Base-by-base conservation (phyloP, 2,113 vertebrate species). In the Orycteropus afer region DNA sequence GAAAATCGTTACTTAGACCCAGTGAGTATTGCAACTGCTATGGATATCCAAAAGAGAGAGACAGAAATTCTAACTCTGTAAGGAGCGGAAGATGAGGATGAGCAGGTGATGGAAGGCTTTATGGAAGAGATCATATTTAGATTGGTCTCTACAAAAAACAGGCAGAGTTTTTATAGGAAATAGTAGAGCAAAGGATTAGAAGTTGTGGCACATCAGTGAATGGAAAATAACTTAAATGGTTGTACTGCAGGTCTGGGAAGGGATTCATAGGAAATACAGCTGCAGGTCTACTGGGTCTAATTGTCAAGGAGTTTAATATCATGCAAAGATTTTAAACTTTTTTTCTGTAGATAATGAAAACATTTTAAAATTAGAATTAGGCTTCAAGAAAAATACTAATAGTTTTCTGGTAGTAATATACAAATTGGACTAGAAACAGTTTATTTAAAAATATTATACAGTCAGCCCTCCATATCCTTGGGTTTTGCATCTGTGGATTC, bases 361-460 rank as follows among this genome's bases (percentile, higher is more conserved):
- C 18, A 83, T 61, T 71, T 77, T 76, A 53, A 87, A 88, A 80
- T 80, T 89, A 86, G 42, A 89, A 63, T 80, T 37, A 71, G 37
- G 15, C 32, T 63, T 92, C 45, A 92, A 84, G 86, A 86, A 80
- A 27, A 37, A 90, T 14, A 93, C 3, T 73, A 4, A 8, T 51
- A 12, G 14, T 73, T 25, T 4, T 89, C 17, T 92, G 42, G 51
- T n/a, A 92, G 61, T 49, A 74, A 57, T 71, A 84, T 14, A 61
- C 22, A 93, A 23, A 15, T 40, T 81, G 25, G 34, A 79, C 27
- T 89, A 40, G 63, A 83, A 89, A 86, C 4, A 32, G 47, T 93
- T 90, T 89, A 11, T 85, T 89, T 63, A 82, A 85, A 94, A 89
- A 80, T 29, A 83, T 45, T 91, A 82, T 63, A 63, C 27, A 32